Percentiles rank a stretch among this genome's conserved stretches.
Evolutionary conservation across 2,797 vertebrate species (phyloP).

Genomic region (Hippopotamyrus pictus): DNA sequence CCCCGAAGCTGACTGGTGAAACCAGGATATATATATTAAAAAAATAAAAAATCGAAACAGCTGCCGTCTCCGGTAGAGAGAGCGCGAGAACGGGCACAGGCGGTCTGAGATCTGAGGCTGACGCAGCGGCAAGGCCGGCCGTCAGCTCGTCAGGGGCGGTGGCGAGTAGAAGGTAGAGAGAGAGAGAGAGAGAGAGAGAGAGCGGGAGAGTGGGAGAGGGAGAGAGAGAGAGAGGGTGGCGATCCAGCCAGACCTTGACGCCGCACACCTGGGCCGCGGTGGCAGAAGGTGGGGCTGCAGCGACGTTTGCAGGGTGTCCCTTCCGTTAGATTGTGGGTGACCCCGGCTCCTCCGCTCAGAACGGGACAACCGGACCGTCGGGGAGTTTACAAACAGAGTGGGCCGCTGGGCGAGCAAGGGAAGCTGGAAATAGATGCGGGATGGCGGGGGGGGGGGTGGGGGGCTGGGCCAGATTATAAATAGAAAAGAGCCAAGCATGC

Average conservation of each 20-base stretch:
- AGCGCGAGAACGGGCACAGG: neutral
- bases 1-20: neutral
- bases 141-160: slow-evolving; percentile 8
- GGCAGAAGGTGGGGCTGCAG: neutral
- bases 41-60: neutral
- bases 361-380: neutral
- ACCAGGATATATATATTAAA: neutral
- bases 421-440: slow-evolving; percentile 47
- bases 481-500: slow-evolving; percentile 37
- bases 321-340: neutral
- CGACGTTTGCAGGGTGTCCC: neutral
- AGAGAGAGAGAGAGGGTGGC: neutral
- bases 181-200: neutral
- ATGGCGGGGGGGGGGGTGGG: slow-evolving; percentile 39
- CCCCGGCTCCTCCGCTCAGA: neutral
- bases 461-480: slow-evolving; percentile 38
- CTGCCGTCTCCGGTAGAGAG: neutral
- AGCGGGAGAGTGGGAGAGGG: neutral
- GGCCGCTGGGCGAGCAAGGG: slow-evolving; percentile 34
- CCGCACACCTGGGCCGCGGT: neutral
- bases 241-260: neutral
- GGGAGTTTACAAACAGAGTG: slow-evolving; percentile 49
- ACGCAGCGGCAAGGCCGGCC: neutral
- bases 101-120: neutral
- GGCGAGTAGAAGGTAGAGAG: slow-evolving; percentile 7